These are phyloP conservation scores for Anadara kagoshimensis DNA, from an alignment of 1,140 invertebrate species.

Conservation along the genomic window DNA sequence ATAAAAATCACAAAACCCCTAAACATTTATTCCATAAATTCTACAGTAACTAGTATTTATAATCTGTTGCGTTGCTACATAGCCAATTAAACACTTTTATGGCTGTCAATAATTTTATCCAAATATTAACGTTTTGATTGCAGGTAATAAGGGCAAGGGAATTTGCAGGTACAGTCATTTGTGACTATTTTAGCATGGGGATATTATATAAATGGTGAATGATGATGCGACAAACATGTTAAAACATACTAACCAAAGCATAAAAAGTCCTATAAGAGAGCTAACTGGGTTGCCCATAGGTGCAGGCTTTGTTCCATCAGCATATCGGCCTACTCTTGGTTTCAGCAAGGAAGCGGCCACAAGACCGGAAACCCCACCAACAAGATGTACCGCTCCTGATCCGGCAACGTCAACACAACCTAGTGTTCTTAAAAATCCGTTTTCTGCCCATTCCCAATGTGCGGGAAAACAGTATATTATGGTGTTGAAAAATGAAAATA, in stretches of 20 bases:
- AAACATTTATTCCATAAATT: no score
- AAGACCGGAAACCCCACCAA: slow-evolving; percentile 85
- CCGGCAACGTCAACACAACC: slow-evolving; percentile 79
- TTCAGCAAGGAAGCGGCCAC: slow-evolving; percentile 93
- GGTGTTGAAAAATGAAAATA: slow-evolving; percentile 77
- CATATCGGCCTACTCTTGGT: slow-evolving; percentile 89
- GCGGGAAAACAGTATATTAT: slow-evolving; percentile 93
- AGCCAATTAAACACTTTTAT: no score
- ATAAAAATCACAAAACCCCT: no score
- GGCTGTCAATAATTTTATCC: no score
- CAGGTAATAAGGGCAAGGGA: no score
- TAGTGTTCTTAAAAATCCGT: slow-evolving; percentile 51
- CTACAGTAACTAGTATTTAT: no score
- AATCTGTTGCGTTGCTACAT: no score
- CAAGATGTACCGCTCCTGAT: slow-evolving; percentile 90
- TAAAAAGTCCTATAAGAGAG: slow-evolving; percentile 92
- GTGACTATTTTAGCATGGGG: no score
- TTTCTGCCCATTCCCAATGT: slow-evolving; percentile 82
- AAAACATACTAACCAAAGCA: slow-evolving; percentile 82
- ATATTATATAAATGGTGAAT: no score
- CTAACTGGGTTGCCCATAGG: slow-evolving; percentile 92
- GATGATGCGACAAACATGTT: no score
- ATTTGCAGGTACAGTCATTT: no score
- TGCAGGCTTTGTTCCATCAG: slow-evolving; percentile 81
- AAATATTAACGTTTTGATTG: no score